phyloP scores from a whole-genome alignment of 2,113 vertebrate genomes.

The Buteo buteo region DNA sequence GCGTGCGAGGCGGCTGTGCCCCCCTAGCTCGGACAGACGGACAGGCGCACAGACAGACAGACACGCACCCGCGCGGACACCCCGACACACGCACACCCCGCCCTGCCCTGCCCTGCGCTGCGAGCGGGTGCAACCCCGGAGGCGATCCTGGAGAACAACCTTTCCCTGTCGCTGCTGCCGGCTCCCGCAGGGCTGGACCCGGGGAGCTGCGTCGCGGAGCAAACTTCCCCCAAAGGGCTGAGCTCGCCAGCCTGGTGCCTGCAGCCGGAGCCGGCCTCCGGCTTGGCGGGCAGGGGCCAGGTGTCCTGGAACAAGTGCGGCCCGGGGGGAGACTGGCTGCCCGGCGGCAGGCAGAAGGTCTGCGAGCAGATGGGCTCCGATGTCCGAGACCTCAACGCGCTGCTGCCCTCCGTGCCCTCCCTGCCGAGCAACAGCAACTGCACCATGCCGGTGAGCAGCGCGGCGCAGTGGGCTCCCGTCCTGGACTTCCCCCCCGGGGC shows the following conservation, averaged over 20 bases:
- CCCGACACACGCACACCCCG: not conserved
- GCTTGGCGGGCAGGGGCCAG: conserved; percentile 42
- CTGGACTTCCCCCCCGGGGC: conserved; percentile 90
- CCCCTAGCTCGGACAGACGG: not conserved
- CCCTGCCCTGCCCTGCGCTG: not conserved
- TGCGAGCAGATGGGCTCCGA: conserved; percentile 87
- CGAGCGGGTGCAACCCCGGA: conserved; percentile 35
- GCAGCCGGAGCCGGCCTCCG: conserved; percentile 57
- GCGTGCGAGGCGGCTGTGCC: conserved; percentile 74
- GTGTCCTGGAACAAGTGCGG: conserved; percentile 64
- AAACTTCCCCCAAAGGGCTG: conserved; percentile 56
- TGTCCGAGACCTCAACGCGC: conserved; percentile 87
- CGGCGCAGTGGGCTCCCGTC: conserved; percentile 91
- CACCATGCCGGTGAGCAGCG: conserved; percentile 82
- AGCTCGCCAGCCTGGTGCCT: conserved; percentile 61
- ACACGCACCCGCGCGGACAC: not conserved
- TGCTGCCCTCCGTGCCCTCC: conserved; percentile 84
- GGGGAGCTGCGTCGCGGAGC: conserved; percentile 64
- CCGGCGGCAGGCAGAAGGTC: conserved; percentile 34
- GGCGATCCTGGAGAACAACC: conserved; percentile 70
- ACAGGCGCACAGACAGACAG: not conserved
- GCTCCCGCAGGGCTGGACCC: conserved; percentile 68
- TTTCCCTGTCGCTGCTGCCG: conserved; percentile 54
- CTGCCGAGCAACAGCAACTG: conserved; percentile 83
- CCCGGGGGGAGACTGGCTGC: conserved; percentile 43